Evolutionary conservation across 2,888 invertebrate genomes (phyloP).

Genomic region (Sipha maydis): DNA sequence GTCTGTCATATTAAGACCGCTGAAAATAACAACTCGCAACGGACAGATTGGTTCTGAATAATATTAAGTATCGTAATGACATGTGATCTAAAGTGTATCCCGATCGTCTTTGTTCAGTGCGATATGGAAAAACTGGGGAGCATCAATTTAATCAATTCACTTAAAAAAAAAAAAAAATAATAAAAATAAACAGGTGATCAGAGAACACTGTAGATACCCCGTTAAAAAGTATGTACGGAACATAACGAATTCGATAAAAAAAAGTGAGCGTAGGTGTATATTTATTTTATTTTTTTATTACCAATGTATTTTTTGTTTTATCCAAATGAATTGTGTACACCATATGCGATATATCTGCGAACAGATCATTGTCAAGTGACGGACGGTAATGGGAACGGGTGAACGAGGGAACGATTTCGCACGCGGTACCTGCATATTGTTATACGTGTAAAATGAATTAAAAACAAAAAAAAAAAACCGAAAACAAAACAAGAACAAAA

Average conservation of each 20-base stretch:
- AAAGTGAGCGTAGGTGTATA: background rate
- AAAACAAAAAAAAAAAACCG: background rate
- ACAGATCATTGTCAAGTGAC: background rate
- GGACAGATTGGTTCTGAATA: background rate
- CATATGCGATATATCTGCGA: background rate
- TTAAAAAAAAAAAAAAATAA: background rate
- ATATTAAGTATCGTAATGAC: background rate
- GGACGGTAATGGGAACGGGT: background rate
- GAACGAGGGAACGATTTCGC: background rate
- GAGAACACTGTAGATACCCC: background rate
- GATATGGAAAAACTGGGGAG: background rate
- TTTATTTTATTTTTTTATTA: background rate
- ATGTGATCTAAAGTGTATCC: background rate
- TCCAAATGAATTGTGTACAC: background rate
- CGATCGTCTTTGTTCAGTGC: background rate
- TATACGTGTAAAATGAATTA: background rate
- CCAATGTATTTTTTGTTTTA: background rate
- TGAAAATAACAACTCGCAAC: too few relatives aligned
- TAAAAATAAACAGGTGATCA: background rate
- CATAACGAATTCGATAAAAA: background rate
- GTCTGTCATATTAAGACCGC: too few relatives aligned
- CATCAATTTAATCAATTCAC: background rate
- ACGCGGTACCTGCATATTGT: background rate
- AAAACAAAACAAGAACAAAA: background rate
- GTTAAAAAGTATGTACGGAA: background rate